Evolutionary conservation across 2,113 vertebrate genomes (phyloP).

Genomic region (Empidonax traillii): DNA sequence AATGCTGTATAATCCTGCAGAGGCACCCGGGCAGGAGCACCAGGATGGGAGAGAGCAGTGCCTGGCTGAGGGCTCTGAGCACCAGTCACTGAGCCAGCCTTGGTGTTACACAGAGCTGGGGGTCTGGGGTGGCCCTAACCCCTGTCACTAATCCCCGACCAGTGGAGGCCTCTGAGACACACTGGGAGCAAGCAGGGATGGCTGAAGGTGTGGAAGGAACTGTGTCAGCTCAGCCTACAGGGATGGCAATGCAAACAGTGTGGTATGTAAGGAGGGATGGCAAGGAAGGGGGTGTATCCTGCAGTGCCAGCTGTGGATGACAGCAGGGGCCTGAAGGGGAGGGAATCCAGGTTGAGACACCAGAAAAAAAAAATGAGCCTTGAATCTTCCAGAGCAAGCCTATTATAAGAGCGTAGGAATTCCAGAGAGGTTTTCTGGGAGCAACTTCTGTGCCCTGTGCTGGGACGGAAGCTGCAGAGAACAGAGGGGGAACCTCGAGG

Average conservation of each 20-base stretch:
- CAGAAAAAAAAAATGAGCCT: not conserved
- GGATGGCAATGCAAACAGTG: not conserved
- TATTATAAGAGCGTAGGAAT: not conserved
- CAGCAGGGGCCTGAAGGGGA: not conserved
- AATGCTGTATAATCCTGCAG: not conserved
- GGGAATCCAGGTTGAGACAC: not conserved
- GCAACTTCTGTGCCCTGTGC: not conserved
- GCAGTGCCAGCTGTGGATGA: not conserved
- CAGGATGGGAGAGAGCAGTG: not conserved
- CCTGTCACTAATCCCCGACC: too few relatives aligned
- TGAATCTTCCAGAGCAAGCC: not conserved
- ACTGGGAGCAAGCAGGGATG: not conserved
- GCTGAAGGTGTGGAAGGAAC: not conserved
- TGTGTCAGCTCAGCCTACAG: not conserved
- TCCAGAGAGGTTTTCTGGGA: not conserved
- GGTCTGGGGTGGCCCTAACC: too few relatives aligned
- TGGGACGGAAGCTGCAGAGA: not conserved
- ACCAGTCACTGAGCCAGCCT: not conserved
- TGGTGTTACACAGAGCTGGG: fast-evolving
- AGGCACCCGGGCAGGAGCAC: not conserved
- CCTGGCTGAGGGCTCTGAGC: not conserved
- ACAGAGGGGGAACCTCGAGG: not conserved
- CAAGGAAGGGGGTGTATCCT: not conserved
- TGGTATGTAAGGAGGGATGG: not conserved
- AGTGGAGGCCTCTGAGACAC: not conserved